phyloP scores from a whole-genome alignment of 2,113 vertebrate genomes.

The Brevimyrus niger region DNA sequence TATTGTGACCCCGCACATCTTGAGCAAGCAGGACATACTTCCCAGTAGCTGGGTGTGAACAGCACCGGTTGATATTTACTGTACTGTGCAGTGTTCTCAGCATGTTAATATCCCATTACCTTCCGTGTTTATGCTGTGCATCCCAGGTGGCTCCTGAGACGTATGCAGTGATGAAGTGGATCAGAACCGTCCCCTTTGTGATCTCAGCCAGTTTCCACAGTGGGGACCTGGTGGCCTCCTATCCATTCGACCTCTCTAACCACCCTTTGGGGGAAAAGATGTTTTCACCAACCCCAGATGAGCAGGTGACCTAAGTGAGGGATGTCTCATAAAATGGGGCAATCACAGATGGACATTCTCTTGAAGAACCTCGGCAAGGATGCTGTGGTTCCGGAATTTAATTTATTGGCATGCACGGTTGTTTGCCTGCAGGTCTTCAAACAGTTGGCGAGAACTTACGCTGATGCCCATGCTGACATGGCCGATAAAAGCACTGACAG shows the following conservation, averaged over 20 bases:
- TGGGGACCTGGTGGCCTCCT: slow-evolving; percentile 86
- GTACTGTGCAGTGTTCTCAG: not conserved
- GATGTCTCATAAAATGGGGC: not conserved
- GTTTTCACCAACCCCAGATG: slow-evolving; percentile 81
- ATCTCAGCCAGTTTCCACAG: slow-evolving; percentile 86
- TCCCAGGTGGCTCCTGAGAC: slow-evolving; percentile 88
- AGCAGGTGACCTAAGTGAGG: slow-evolving; percentile 62
- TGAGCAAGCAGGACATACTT: not conserved
- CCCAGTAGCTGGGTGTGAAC: not conserved
- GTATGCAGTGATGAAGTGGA: slow-evolving; percentile 90
- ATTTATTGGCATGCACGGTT: not conserved
- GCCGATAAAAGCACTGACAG: slow-evolving; percentile 58
- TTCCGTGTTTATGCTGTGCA: slow-evolving; percentile 14
- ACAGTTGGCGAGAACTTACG: slow-evolving; percentile 73
- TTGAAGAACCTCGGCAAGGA: not conserved
- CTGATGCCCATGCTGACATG: slow-evolving; percentile 74
- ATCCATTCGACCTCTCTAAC: slow-evolving; percentile 83
- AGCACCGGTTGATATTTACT: not conserved
- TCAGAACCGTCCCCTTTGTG: slow-evolving; percentile 89
- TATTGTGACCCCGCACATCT: not conserved
- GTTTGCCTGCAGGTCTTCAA: slow-evolving; percentile 71
- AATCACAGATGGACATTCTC: not conserved
- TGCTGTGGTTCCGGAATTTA: not conserved
- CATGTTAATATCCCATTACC: not conserved
- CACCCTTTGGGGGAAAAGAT: slow-evolving; percentile 71